Evolutionary conservation across 2,797 vertebrate genomes (phyloP).

Genomic region (Onychomys arenicola): DNA sequence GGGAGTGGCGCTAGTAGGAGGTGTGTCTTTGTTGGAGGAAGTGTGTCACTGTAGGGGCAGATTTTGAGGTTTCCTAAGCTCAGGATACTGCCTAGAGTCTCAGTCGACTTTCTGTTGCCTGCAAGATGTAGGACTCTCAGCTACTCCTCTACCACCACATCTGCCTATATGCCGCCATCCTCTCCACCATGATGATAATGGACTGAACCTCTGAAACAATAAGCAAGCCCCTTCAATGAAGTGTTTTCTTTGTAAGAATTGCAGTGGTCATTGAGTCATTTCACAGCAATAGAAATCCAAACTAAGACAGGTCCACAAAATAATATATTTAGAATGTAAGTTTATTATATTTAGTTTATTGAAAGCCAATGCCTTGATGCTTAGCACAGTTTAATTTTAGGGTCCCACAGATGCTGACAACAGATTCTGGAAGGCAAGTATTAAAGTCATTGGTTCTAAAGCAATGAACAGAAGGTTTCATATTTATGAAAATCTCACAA

Average conservation of each 20-base stretch:
- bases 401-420: neutral
- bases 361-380: neutral
- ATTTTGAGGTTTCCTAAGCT: neutral
- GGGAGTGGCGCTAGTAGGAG: neutral
- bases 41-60: neutral
- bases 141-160: neutral
- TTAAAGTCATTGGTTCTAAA: constrained; percentile 11
- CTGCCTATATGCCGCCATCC: neutral
- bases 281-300: neutral
- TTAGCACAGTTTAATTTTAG: neutral
- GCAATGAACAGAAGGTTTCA: constrained; percentile 26
- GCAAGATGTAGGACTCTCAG: neutral
- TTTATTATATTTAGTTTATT: constrained; percentile 18
- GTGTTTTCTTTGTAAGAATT: neutral
- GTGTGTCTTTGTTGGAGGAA: neutral
- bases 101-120: neutral
- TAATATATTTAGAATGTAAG: neutral
- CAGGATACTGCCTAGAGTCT: neutral
- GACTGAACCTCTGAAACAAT: neutral
- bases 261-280: neutral
- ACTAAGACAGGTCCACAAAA: neutral
- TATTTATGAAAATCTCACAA: constrained; percentile 50
- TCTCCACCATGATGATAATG: neutral
- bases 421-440: constrained; percentile 13
- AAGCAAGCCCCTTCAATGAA: neutral